Percentiles rank a stretch among this genome's conserved stretches.
Conservation (phyloP, 2,888 invertebrate species). For the Rhabditoides inermis region DNA sequence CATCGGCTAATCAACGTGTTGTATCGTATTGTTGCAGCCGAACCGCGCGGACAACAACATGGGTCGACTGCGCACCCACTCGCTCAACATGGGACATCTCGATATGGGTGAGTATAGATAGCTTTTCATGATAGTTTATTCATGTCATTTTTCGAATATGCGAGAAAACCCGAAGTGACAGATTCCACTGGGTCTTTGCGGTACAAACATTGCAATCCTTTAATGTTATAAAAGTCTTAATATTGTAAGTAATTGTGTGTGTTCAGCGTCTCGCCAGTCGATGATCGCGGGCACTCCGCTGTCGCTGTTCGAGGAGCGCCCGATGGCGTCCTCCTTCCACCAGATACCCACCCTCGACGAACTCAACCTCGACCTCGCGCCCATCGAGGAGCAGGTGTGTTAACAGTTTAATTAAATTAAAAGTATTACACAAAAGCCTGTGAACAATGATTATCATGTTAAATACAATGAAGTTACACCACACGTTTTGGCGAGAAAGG, state of each 20-base stretch:
- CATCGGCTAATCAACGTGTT: not conserved
- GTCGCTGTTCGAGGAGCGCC: not conserved
- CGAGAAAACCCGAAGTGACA: conserved; percentile 12
- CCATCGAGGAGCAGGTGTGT: conserved; percentile 23
- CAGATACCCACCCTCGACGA: conserved; percentile 31
- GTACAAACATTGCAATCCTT: too few species aligned
- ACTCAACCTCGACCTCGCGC: conserved; percentile 28
- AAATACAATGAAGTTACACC: too few species aligned
- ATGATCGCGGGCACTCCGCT: too few species aligned
- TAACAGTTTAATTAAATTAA: not conserved
- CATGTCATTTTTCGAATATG: too few species aligned
- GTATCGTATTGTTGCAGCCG: conserved; percentile 11
- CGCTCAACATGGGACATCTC: conserved; percentile 35
- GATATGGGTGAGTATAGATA: conserved; percentile 20
- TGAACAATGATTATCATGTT: not conserved
- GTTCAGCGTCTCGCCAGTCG: too few species aligned
- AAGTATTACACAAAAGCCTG: not conserved
- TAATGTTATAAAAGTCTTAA: too few species aligned
- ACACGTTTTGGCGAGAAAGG: too few species aligned
- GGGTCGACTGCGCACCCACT: conserved; percentile 26
- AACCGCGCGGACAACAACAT: conserved; percentile 15
- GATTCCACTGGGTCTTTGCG: not conserved
- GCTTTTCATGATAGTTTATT: too few species aligned
- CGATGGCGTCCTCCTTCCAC: not conserved
- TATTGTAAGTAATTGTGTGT: too few species aligned